Base-by-base conservation (phyloP, 2,888 invertebrate species). In the Ceratothoa steindachneri region DNA sequence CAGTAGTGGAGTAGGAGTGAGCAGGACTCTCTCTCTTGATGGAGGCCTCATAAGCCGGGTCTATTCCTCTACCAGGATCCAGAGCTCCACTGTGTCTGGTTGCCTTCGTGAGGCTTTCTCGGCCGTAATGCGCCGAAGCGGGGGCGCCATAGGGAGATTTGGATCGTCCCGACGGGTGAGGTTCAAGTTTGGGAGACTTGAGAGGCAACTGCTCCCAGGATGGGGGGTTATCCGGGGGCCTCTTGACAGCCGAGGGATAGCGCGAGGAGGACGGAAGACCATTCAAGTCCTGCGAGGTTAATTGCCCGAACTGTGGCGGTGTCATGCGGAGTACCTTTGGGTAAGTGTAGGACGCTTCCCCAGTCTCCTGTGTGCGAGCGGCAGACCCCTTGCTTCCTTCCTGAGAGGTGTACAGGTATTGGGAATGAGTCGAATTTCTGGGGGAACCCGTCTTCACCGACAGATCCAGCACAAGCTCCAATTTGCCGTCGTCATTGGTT, bases 391-490 rank as follows among this genome's bases (percentile, higher is more conserved):
- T 41, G 12, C 60, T 24, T 60, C 27, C 22, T 24, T n/a, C 19
- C 3, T 60, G 60, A 60, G 19, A 24, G 19, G 15, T 15, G 60
- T 24, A 60, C 24, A 24, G 12, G 22, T 60, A 12, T 22, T 60
- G 24, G 9, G 2, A 24, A 24, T n/a, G 60, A 24, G 60, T 60
- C 1, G 24, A 22, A 24, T 24, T 60, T 60, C 24, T 60, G n/a
- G 60, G 60, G 24, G 60, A 60, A 3, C 24, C 24, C 0, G 93
- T 94, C 84, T 94, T 93, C 65, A 94, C 92, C 0, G 94, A 94
- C 70, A 95, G 86, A 85, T 95, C 95, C 75, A 95, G 85, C 0
- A 93, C 94, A 9, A 92, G 93, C 84, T 91, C 91, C 51, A 90
- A 87, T 83, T 90, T 90, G 41, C 83, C 83, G 75, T 84, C 82